Base-by-base conservation (phyloP, 1,140 invertebrate genomes). In the Drosophila orosa region DNA sequence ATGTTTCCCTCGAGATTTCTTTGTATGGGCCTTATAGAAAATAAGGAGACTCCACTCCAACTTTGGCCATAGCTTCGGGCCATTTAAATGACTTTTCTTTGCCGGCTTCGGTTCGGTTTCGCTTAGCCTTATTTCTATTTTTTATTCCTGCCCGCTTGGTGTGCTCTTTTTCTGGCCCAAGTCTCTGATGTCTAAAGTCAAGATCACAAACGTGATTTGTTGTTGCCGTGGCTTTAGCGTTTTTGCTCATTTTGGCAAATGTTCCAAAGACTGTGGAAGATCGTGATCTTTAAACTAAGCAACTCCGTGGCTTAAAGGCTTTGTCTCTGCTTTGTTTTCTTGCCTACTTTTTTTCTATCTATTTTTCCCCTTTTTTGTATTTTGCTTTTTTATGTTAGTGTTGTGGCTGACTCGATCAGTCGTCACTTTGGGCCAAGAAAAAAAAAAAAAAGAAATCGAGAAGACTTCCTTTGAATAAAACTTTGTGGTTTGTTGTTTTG, bases 181-280 rank as follows among this genome's bases (percentile, higher is more conserved):
- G 61, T 37, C 62, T 37, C 62, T 39, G 52, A 77, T 77, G 71
- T 83, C 83, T 83, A 87, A 87, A 87, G 83, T 87, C 83, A 87
- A 87, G 83, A 87, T 89, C 83, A 87, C 80, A 87, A 87, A 79
- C 83, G 83, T 87, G 83, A 87, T 87, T 87, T 87, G 71, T 73
- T 69, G 61, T 82, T 82, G 62, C 52, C 74, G 44, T 73, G 74
- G 63, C 61, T 63, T 47, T 52, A 55, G 52, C 50, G 50, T 85
- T 65, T 65, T 82, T 69, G 66, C 75, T 83, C 71, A 76, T 87
- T 86, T 86, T 87, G 80, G 83, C 66, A 76, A 83, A 80, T 74
- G 80, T 63, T 82, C 25, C 63, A 80, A 56, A 77, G 78, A 45
- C 78, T 66, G 42, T 60, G 56, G 76, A 75, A 87, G 79, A 86